Evolutionary conservation across 2,113 vertebrate species (phyloP).

Genomic region (Chloropsis cyanopogon): DNA sequence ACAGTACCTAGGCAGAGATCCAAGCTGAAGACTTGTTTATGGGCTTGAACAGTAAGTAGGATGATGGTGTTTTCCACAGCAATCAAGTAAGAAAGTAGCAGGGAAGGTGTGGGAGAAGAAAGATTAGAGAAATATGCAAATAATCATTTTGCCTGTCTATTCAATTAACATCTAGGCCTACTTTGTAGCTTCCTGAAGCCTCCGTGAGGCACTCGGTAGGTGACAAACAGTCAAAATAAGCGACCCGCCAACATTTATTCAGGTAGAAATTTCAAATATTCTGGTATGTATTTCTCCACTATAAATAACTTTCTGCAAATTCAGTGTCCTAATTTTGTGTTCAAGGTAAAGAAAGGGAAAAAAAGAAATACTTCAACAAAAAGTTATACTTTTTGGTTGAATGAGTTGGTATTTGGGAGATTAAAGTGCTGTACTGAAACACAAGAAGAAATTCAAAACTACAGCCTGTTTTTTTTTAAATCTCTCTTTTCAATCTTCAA

Average conservation of each 20-base stretch:
- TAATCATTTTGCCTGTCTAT: conserved; percentile 48
- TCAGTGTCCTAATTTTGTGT: conserved; percentile 50
- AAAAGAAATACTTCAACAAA: background rate
- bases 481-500: background rate
- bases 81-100: conserved; percentile 16
- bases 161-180: conserved; percentile 50
- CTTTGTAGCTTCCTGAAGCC: conserved; percentile 42
- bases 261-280: conserved; percentile 47
- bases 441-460: background rate
- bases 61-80: conserved; percentile 51
- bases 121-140: conserved; percentile 66
- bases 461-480: background rate
- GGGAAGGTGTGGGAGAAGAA: conserved; percentile 32
- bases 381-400: background rate
- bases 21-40: conserved; percentile 43
- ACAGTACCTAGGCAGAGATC: conserved; percentile 39
- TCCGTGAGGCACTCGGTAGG: conserved; percentile 1
- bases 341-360: background rate
- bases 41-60: conserved; percentile 50
- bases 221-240: conserved; percentile 46
- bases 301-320: conserved; percentile 59
- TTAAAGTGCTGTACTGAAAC: background rate
- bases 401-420: background rate
- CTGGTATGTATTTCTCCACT: conserved; percentile 34
- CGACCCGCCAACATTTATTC: background rate